phyloP scores from a whole-genome alignment of 1,140 invertebrate species.

The Drosophila repleta region DNA sequence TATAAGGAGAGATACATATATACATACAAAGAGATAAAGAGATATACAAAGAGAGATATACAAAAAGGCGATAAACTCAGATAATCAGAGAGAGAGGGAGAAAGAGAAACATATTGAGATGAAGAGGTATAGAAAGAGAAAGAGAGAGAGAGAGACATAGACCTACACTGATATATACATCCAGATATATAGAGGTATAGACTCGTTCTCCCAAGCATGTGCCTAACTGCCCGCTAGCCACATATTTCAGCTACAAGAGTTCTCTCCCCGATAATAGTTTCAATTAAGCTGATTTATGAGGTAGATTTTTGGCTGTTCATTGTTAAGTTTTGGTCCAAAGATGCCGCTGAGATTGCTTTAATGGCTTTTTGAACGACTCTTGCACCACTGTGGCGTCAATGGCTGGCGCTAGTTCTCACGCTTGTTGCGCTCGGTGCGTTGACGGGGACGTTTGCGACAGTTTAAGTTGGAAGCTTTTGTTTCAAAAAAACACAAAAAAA shows the following conservation, averaged over 20 bases:
- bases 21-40: too few species aligned
- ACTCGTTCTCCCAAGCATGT: too few species aligned
- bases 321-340: not conserved
- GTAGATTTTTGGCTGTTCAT: not conserved
- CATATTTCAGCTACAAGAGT: not conserved
- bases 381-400: constrained; percentile 43
- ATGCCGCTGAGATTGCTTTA: constrained; percentile 18
- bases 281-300: not conserved
- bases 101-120: not conserved
- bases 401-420: constrained; percentile 72
- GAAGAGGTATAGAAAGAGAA: not conserved
- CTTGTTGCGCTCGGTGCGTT: constrained; percentile 67
- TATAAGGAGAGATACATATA: too few species aligned
- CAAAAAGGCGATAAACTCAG: too few species aligned
- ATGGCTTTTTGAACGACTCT: constrained; percentile 40
- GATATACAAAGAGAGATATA: too few species aligned
- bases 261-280: not conserved
- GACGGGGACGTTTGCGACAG: constrained; percentile 49
- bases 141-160: not conserved
- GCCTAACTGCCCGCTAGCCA: too few species aligned
- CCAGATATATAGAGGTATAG: not conserved
- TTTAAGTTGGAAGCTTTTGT: constrained; percentile 66
- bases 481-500: constrained; percentile 17
- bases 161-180: too few species aligned
- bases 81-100: not conserved